A percentile compares a stretch with the other conserved stretches of the same genome.
Evolutionary conservation across 2,888 invertebrate genomes (phyloP).

Genomic region (Buathra laborator): DNA sequence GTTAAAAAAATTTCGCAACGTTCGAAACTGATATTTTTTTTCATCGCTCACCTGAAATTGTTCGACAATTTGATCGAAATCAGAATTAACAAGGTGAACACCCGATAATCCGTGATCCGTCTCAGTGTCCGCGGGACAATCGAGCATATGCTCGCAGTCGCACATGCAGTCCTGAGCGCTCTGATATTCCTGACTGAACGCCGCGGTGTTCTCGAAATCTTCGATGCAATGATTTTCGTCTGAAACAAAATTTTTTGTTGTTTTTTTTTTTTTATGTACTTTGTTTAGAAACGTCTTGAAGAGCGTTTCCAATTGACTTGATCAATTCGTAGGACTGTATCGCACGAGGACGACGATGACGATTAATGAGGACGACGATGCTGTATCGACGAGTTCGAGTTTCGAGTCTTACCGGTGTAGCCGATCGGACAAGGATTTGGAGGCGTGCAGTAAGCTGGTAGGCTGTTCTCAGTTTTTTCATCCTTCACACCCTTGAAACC

Average conservation of each 20-base stretch:
- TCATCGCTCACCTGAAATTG: constrained; percentile 86
- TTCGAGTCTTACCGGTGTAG: constrained; percentile 89
- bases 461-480: constrained; percentile 95
- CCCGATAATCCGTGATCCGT: constrained; percentile 78
- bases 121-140: constrained; percentile 90
- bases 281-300: constrained; percentile 1
- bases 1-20: neutral
- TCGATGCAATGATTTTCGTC: constrained; percentile 96
- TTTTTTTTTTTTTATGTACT: too few relatives aligned
- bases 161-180: constrained; percentile 98
- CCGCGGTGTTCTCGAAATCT: constrained; percentile 97
- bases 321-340: neutral
- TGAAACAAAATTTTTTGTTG: constrained; percentile 75
- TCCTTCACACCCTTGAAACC: constrained; percentile 88
- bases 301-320: neutral
- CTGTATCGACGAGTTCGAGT: neutral
- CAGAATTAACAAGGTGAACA: constrained; percentile 85
- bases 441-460: constrained; percentile 99
- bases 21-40: neutral
- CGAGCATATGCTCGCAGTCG: constrained; percentile 98
- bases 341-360: neutral
- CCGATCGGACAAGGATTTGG: constrained; percentile 99
- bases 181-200: constrained; percentile 97
- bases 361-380: neutral
- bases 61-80: constrained; percentile 90